Conservation (phyloP, 2,113 vertebrate genomes). For the Heteronetta atricapilla region DNA sequence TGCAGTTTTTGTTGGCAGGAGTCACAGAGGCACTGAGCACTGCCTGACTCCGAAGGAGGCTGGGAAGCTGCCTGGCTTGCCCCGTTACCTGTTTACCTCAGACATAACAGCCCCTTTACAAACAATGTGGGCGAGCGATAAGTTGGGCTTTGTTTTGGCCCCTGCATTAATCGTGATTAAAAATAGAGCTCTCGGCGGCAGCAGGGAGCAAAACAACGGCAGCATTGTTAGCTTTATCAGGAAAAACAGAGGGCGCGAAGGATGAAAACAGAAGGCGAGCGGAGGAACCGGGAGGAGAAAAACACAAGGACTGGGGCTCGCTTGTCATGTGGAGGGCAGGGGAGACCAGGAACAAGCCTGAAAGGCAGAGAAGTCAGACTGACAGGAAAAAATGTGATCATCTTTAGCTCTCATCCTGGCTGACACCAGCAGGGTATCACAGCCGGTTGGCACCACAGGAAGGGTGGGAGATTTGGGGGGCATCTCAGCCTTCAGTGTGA, state of each 20-base stretch:
- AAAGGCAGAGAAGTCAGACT: background rate
- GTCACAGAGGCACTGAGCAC: background rate
- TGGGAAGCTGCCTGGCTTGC: background rate
- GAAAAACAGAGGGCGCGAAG: background rate
- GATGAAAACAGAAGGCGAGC: constrained; percentile 31
- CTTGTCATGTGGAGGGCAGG: background rate
- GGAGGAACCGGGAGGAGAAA: background rate
- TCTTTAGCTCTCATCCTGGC: background rate
- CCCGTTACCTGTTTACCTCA: background rate
- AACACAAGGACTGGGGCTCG: background rate
- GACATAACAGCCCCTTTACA: constrained; percentile 29
- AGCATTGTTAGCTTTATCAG: constrained; percentile 54
- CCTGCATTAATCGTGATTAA: constrained; percentile 18
- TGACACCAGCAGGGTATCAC: too few species aligned
- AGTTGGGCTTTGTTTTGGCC: constrained; percentile 51
- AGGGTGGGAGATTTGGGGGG: background rate
- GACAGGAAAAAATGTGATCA: background rate
- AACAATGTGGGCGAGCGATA: constrained; percentile 31
- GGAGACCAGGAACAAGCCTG: background rate
- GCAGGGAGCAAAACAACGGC: constrained; percentile 42
- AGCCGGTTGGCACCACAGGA: background rate
- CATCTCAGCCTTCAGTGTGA: background rate
- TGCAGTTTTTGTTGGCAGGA: background rate
- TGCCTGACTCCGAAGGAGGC: background rate
- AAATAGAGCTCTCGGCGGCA: constrained; percentile 35